phyloP scores from a whole-genome alignment of 2,888 invertebrate genomes.

The Andrena camellia region DNA sequence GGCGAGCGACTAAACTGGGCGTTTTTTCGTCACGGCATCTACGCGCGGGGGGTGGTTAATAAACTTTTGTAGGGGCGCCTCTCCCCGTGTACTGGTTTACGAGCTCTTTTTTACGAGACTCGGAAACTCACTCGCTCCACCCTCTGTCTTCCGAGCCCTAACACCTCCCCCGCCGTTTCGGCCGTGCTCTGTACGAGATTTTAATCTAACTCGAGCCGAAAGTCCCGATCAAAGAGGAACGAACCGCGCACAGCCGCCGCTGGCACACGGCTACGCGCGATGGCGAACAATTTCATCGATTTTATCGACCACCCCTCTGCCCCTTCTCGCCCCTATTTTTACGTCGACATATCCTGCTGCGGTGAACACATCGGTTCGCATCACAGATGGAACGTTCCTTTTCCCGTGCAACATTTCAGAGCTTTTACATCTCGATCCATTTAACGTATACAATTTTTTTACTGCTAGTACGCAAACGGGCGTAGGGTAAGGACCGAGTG shows the following conservation, averaged over 20 bases:
- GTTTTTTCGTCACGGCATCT: slow-evolving; percentile 53
- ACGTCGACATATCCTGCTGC: slow-evolving; percentile 6
- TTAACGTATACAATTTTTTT: slow-evolving; percentile 19
- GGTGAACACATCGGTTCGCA: slow-evolving; percentile 9
- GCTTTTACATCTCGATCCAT: slow-evolving; percentile 24
- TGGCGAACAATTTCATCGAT: slow-evolving; percentile 31
- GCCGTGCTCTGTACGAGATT: slow-evolving; percentile 58
- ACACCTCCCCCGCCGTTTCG: slow-evolving; percentile 24
- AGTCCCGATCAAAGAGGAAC: slow-evolving; percentile 70
- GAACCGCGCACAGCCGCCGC: slow-evolving; percentile 18
- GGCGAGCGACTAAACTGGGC: slow-evolving; percentile 51
- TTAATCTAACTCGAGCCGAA: slow-evolving; percentile 76
- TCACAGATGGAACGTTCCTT: slow-evolving; percentile 2
- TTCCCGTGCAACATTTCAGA: slow-evolving; percentile 5
- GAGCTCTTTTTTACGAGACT: slow-evolving; percentile 65
- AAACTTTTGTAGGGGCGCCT: slow-evolving; percentile 59
- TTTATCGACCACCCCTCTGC: slow-evolving; percentile 3
- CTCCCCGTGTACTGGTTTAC: slow-evolving; percentile 57
- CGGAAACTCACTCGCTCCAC: slow-evolving; percentile 42
- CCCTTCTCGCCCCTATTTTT: slow-evolving; percentile 12
- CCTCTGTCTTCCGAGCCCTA: slow-evolving; percentile 19
- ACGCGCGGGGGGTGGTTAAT: slow-evolving; percentile 60
- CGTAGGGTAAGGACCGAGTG: neutral
- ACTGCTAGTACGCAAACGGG: neutral
- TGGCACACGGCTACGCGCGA: slow-evolving; percentile 4